These are phyloP conservation scores for Hoplodrina blanda DNA, from an alignment of 2,888 invertebrate genomes.

Conservation along the genomic window DNA sequence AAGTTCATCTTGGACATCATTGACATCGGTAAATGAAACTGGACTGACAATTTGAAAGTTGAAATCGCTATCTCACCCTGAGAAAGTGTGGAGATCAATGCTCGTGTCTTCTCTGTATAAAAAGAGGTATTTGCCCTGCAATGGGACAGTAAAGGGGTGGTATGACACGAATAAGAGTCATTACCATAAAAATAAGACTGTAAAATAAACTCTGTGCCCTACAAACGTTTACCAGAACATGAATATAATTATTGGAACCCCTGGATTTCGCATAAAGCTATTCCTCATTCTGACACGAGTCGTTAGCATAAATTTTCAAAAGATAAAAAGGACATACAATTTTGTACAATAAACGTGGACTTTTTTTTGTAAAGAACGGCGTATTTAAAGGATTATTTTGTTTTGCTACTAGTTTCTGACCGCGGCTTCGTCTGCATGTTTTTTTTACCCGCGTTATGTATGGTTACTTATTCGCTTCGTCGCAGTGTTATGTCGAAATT, in stretches of 20 bases:
- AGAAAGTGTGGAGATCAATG: no score
- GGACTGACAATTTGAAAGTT: no score
- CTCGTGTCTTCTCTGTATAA: no score
- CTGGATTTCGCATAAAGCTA: constrained; percentile 59
- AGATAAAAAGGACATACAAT: constrained; percentile 60
- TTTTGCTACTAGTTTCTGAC: no score
- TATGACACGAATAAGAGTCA: neutral
- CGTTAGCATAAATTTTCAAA: constrained; percentile 64
- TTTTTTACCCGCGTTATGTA: no score
- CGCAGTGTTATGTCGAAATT: no score
- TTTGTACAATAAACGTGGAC: constrained; percentile 50
- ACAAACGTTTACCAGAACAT: constrained; percentile 55
- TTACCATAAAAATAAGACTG: constrained; percentile 16
- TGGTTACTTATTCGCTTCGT: no score
- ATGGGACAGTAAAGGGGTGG: neutral
- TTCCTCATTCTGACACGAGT: constrained; percentile 60
- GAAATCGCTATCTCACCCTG: no score
- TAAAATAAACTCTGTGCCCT: constrained; percentile 20
- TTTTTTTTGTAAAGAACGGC: constrained; percentile 36
- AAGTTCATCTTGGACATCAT: no score
- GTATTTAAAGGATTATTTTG: constrained; percentile 43
- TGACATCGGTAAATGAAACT: no score
- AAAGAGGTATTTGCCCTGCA: neutral
- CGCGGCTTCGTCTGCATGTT: no score
- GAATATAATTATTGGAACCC: constrained; percentile 62